phyloP scores from a whole-genome alignment of 2,797 vertebrate species.

The Hirundo rustica region DNA sequence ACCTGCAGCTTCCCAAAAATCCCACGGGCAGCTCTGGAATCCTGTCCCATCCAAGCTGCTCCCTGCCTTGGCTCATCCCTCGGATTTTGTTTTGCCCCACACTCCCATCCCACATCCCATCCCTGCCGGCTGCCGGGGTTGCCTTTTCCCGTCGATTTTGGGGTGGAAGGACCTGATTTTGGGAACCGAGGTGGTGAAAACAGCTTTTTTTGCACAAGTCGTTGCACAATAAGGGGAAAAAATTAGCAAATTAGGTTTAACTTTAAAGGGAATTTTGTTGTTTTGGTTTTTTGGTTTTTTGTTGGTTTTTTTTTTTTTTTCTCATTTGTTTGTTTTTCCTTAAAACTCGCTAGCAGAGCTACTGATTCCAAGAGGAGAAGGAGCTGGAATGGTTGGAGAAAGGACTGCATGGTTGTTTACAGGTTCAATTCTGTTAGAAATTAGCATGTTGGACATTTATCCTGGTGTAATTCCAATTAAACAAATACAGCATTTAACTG shows the following conservation, averaged over 20 bases:
- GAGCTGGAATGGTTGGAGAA: background rate
- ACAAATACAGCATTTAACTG: constrained; percentile 46
- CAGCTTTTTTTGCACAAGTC: constrained; percentile 74
- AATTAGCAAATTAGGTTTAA: constrained; percentile 60
- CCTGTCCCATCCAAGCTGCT: background rate
- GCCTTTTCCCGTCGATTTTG: background rate
- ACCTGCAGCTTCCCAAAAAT: background rate
- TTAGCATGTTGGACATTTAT: constrained; percentile 73
- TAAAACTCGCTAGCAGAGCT: constrained; percentile 62
- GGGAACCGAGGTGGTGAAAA: constrained; percentile 39
- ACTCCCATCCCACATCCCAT: background rate
- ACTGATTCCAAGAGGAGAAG: constrained; percentile 18
- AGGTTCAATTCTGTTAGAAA: constrained; percentile 17
- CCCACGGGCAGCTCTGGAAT: background rate
- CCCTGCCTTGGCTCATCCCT: background rate
- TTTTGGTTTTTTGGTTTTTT: background rate
- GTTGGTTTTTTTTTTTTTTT: too few relatives aligned
- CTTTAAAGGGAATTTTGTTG: constrained; percentile 61
- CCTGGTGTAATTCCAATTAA: constrained; percentile 75
- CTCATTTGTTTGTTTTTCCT: background rate
- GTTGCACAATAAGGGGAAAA: constrained; percentile 62
- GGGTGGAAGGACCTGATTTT: background rate
- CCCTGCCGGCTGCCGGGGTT: background rate
- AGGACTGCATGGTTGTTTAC: constrained; percentile 20
- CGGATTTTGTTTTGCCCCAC: background rate